Evolutionary conservation across 2,113 vertebrate species (phyloP), one percentile per base, ranked within the genome.

Genomic region (Pangasianodon hypophthalmus): DNA sequence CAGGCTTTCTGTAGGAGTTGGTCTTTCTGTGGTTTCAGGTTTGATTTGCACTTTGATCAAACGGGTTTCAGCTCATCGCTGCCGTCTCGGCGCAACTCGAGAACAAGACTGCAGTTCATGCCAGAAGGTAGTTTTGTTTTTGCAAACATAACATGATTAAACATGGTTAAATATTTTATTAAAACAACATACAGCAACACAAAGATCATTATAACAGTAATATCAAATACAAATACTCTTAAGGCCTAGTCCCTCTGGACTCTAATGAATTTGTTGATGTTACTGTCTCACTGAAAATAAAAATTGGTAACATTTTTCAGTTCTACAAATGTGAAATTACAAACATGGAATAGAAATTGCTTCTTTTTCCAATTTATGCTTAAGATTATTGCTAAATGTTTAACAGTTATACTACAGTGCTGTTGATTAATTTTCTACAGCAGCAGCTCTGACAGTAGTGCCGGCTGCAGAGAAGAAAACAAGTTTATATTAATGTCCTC

Each of bases 101-200:
- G 96, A 87, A 98, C 97, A 93, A 97, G 95, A 88, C 97, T 99
- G 86, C 97, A 97, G 90, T 97, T 98, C 89, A 89, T 92, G 10
- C 94, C 96, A 69, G 96, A 97, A 93, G 97, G 98, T 99, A 96
- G 89, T 37, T 4, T 26, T 44, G n/a, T 83, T 67, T 52, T 58
- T 3, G 14, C 26, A 32, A 6, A 3, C 37, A 1, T 37, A 32
- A 73, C 7, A 37, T 69, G 6, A 1, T 6, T 8, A 69, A 16
- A 69, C 13, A 71, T 19, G 21, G 11, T 41, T 14, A 41, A 41
- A 75, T 46, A 46, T 44, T 75, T 75, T 3, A 32, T 71, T 9
- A 75, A 44, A 9, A 18, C 13, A 69, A 16, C 67, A 71, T 37
- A n/a, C 29, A 69, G 71, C 37, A 75, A 41, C 71, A 75, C 7